Base-by-base conservation (phyloP, 2,113 vertebrate genomes). In the Amazona vittata region DNA sequence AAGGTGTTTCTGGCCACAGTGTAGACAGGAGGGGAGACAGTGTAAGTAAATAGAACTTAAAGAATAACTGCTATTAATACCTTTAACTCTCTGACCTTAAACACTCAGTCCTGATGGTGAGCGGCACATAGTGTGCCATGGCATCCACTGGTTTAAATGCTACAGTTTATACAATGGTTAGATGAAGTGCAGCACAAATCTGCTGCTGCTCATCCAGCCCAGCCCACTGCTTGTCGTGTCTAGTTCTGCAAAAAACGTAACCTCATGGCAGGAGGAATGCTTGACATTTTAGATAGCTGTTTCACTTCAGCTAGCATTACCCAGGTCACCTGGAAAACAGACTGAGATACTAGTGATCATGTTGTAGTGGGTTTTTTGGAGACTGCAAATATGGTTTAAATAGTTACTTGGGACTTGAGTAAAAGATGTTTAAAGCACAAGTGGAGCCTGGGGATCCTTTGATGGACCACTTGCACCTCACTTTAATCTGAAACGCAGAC, bases 401-500 rank as follows among this genome's bases (percentile, higher is more conserved):
- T 79, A 83, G 85, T 82, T 94, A 62, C 80, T 50, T 85, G 70
- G 62, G 90, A 84, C 75, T 68, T 12, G 50, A 73, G 65, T 93
- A 49, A 81, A 65, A 84, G 83, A 70, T 55, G 28, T 46, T 94
- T 94, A 81, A 94, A 88, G 52, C 17, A 24, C 57, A 43, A 55
- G 67, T 50, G 49, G 60, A 68, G 26, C 33, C 75, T 86, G 78
- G 26, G 46, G 50, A 87, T 86, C 75, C 86, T 93, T 70, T 90
- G 59, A 70, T 49, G 55, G 53, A 47, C 78, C 82, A n/a, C 83
- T 93, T 75, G 75, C 60, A 33, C 50, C 78, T 96, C 71, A 16
- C 57, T 80, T 92, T 73, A 75, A 87, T 83, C 74, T 93, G 71
- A 93, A 96, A 93, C 85, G 50, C 89, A 94, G 91, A 46, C 82